Conservation (phyloP, 2,797 vertebrate genomes). For the Leuciscus waleckii region DNA sequence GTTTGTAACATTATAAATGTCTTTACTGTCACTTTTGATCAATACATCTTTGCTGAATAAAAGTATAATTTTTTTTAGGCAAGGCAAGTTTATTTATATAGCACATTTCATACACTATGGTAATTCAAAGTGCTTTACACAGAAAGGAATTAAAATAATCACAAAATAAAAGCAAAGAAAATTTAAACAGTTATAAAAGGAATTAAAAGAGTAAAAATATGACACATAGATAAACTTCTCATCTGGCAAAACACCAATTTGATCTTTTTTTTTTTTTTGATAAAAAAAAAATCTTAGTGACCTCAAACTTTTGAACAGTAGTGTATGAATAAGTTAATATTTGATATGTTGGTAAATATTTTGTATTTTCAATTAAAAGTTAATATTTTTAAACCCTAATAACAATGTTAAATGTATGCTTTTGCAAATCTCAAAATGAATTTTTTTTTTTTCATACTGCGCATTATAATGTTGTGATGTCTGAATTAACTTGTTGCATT, state of each 20-base stretch:
- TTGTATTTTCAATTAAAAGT: background rate
- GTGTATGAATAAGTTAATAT: background rate
- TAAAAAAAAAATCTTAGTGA: no score
- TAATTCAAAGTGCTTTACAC: no score
- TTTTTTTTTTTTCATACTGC: background rate
- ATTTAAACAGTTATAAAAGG: no score
- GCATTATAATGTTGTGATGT: background rate
- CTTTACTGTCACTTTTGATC: background rate
- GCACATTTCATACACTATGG: no score
- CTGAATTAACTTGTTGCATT: background rate
- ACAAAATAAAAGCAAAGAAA: no score
- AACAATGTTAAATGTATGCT: background rate
- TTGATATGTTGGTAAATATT: background rate
- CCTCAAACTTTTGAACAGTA: background rate
- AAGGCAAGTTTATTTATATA: no score
- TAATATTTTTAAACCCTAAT: background rate
- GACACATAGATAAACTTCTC: no score
- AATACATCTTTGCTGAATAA: background rate
- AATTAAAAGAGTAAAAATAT: no score
- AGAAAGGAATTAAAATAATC: no score
- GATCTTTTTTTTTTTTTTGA: no score
- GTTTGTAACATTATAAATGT: background rate
- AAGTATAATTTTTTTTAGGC: background rate
- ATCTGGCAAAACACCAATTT: no score
- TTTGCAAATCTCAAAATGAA: background rate